Evolutionary conservation across 2,888 invertebrate genomes (phyloP).

Genomic region (Hipparchia sbordonii): DNA sequence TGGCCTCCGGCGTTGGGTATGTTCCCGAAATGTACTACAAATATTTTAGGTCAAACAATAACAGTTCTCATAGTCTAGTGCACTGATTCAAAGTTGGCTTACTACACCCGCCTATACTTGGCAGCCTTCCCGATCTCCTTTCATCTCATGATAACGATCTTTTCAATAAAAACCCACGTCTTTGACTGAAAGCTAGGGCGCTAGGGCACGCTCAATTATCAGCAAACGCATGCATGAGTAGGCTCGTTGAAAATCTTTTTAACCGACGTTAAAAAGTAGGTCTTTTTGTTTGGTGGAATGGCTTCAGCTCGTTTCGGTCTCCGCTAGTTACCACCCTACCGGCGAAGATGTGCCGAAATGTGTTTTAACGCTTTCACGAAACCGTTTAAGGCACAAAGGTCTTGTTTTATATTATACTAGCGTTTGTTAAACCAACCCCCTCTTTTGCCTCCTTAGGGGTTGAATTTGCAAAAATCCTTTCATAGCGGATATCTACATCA

Average conservation of each 20-base stretch:
- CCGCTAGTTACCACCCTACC: no score
- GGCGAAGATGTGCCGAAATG: no score
- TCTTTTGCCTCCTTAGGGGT: no score
- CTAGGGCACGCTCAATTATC: constrained; percentile 9
- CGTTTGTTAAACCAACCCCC: no score
- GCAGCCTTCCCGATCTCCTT: constrained; percentile 29
- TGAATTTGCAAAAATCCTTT: no score
- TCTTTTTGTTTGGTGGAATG: no score
- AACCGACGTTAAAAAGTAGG: no score
- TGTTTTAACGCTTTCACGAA: no score
- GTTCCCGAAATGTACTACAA: background rate
- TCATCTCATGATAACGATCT: constrained; percentile 30
- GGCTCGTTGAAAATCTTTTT: background rate
- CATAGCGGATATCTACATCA: no score
- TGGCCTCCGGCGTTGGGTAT: background rate
- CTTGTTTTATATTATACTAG: no score
- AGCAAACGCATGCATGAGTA: background rate
- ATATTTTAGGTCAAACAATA: constrained; percentile 31
- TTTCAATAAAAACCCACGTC: constrained; percentile 28
- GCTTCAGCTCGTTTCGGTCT: no score
- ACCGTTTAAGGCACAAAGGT: no score
- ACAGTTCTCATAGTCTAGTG: constrained; percentile 26
- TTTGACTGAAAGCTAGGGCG: constrained; percentile 14
- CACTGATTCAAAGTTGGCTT: constrained; percentile 14
- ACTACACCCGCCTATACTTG: constrained; percentile 13